Evolutionary conservation across 2,797 vertebrate genomes (phyloP), one percentile per base, ranked within the genome.

Genomic region (Tachyglossus aculeatus): DNA sequence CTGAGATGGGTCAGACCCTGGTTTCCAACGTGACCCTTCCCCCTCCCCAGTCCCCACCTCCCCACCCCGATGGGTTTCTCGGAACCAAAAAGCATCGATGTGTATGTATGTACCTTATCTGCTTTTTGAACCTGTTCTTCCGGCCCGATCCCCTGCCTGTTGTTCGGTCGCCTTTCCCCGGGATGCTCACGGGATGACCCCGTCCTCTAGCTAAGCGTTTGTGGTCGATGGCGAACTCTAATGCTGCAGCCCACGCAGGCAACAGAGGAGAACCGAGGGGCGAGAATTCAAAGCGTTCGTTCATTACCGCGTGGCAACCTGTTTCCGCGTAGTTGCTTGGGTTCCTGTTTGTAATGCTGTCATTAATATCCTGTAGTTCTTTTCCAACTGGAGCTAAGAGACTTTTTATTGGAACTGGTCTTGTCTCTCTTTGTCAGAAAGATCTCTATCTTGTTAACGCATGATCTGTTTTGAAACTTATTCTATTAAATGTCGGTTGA

Each of bases 401-500:
- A 91, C 88, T 84, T 89, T 85, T 84, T 90, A 88, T 78, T 88
- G 87, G 90, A 85, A 90, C 85, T 76, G 78, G 90, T 92, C 89
- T 91, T 88, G 83, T 87, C 90, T 93, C 85, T 88, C 74, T 91
- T 90, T 92, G 91, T 80, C 90, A 86, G 85, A 91, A 88, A 88
- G 88, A 88, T 84, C 82, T 84, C 85, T 90, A 87, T 81, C 83
- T 86, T 91, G 90, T 92, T 90, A 83, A 89, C 86, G 92, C 92
- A 93, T 92, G 92, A 92, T 88, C 86, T 93, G 92, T 93, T 92
- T 81, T 75, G 86, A 87, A 89, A 92, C 83, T 90, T 90, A 90
- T 81, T 81, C 90, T 92, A 88, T 90, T 92, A 77, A 85, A 86
- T 95, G 96, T 98, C 95, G 94, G 95, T 95, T 96, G 93, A 95